Evolutionary conservation across 1,140 invertebrate genomes (phyloP), one percentile per base, ranked within the genome.

Genomic region (Drosophila ficusphila): DNA sequence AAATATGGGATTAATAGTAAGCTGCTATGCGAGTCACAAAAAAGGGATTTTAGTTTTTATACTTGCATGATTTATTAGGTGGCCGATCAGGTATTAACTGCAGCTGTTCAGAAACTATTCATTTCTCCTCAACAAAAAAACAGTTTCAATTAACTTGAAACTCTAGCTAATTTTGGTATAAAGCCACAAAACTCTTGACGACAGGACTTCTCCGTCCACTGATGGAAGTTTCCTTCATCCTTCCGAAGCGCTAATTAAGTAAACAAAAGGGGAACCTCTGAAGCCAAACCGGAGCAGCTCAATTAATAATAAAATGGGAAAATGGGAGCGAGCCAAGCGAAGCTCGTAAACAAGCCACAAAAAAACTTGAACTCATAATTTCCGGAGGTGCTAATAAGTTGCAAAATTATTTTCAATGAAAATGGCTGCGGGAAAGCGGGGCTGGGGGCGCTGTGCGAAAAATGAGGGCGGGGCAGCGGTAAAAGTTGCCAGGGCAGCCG

Each of bases 341-440:
- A 58, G 72, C 41, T 76, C 76, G 71, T 79, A 85, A 86, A 85
- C 67, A 85, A 79, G 79, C 62, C 74, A 79, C 62, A 78, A 71
- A 78, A 75, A 74, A 83, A 64, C 70, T 71, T 61, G 74, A 81
- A 76, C 77, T 86, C 83, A 88, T 88, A 86, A 86, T 88, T 86
- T 86, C 77, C 83, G 74, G 83, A 86, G 82, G 82, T 86, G 82
- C 82, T 86, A 86, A 86, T 86, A 88, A 86, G 82, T 88, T 86
- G 82, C 77, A 88, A 68, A 81, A 88, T 88, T 82, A 86, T 86
- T 86, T 78, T 78, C 74, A 86, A 86, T 82, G 78, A 82, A 78
- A 86, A 77, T 71, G 60, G 56, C 47, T 18, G 36, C n/a, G 12
- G 18, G 33, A 31, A 41, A 54, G 9, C 11, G 14, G 12, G 36